Percentiles rank a stretch among this genome's conserved stretches.
Evolutionary conservation across 1,140 invertebrate species (phyloP).

Genomic region (Heterodera schachtii): DNA sequence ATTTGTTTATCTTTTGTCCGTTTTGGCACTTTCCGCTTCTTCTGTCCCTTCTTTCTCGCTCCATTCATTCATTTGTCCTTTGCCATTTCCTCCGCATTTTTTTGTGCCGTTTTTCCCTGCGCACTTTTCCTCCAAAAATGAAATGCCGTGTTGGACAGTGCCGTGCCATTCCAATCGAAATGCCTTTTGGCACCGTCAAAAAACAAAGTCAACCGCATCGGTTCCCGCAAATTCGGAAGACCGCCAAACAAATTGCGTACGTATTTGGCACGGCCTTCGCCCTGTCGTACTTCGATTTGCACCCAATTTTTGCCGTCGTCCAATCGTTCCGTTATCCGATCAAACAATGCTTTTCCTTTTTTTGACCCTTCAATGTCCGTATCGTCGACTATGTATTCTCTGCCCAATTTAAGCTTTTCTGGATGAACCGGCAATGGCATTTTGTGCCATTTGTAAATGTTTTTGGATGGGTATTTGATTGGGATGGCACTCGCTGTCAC

Average conservation of each 20-base stretch:
- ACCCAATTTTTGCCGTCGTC: too few relatives aligned
- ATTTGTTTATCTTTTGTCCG: too few relatives aligned
- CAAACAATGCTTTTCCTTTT: too few relatives aligned
- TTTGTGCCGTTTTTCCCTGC: background rate
- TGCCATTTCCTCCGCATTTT: background rate
- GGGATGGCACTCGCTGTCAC: too few relatives aligned
- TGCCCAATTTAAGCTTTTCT: too few relatives aligned
- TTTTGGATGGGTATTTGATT: background rate
- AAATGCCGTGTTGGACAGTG: background rate
- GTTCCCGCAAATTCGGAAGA: background rate
- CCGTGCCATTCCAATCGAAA: background rate
- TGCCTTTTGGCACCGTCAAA: background rate
- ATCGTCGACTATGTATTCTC: too few relatives aligned
- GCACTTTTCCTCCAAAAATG: background rate
- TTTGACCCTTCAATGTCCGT: too few relatives aligned
- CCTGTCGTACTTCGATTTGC: too few relatives aligned
- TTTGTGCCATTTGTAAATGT: slow-evolving; percentile 2
- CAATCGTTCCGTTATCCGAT: too few relatives aligned
- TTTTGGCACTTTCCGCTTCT: too few relatives aligned
- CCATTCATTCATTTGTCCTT: background rate
- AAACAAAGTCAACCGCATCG: background rate
- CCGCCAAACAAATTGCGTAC: background rate
- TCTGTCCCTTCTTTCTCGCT: too few relatives aligned
- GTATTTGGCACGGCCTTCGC: background rate
- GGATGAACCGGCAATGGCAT: background rate